Base-by-base conservation (phyloP, 2,113 vertebrate species). In the Toxotes chatareus region DNA sequence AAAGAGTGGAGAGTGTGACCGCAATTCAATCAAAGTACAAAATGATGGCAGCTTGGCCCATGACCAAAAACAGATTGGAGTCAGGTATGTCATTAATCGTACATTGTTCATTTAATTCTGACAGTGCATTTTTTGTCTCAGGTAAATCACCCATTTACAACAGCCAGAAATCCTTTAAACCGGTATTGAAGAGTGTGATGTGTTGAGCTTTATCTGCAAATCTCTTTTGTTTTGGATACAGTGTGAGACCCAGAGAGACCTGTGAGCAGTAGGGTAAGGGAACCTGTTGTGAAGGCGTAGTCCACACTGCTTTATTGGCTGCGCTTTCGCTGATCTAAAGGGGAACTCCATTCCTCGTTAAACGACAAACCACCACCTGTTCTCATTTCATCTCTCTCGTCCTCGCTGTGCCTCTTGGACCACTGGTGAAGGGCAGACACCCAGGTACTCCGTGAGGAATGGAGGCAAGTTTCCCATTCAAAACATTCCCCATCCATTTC, bases 341-440 rank as follows among this genome's bases (percentile, higher is more conserved):
- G 86, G 88, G 79, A 84, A 89, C 85, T 86, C 88, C 83, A 74
- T 82, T 86, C 77, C 84, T 79, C 76, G 77, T 80, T 86, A 90
- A 87, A 80, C 60, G 83, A 88, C 88, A 92, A 93, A 86, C 87
- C 78, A 71, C 91, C 94, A 93, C 93, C 93, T 94, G 93, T 90
- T 92, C 86, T 89, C 89, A 74, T 92, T 92, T 90, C 88, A 89
- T 93, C 86, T 87, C 82, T 75, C 81, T 86, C 57, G 21, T 88
- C 88, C 89, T 85, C 70, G 79, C 86, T 85, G 87, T 87, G 91
- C 87, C 84, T 91, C 85, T 88, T 90, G 85, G 90, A 88, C 83
- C 81, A 38, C 72, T 73, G 73, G 82, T 88, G 89, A 95, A 94
- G 93, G 92, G 91, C 92, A 89, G 88, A 91, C 88, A 90, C 89